Percentiles rank a stretch among this genome's conserved stretches.
These are phyloP conservation scores for Sturnus vulgaris DNA, from an alignment of 2,113 vertebrate species.

Conservation along the genomic window DNA sequence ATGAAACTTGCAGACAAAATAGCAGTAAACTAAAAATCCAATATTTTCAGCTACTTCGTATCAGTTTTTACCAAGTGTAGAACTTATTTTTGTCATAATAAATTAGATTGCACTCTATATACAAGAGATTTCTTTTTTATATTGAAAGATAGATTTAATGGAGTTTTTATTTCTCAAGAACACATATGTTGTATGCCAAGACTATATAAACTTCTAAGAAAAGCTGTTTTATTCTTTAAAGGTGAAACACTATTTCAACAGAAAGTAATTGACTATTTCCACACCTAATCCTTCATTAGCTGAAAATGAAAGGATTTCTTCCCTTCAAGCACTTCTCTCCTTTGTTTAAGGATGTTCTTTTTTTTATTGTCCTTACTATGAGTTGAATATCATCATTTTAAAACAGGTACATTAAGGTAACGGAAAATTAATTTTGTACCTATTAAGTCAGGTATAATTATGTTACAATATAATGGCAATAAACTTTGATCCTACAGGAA, in stretches of 20 bases:
- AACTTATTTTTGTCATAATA: neutral
- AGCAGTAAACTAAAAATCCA: neutral
- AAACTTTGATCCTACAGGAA: neutral
- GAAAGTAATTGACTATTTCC: slow-evolving; percentile 1
- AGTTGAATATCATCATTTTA: neutral
- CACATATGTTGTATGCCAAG: neutral
- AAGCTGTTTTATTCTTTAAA: neutral
- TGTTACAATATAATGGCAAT: neutral
- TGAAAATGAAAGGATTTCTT: slow-evolving; percentile 4
- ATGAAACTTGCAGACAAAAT: neutral
- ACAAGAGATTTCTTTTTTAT: neutral
- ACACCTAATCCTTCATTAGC: neutral
- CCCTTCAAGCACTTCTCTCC: neutral
- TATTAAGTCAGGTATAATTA: neutral
- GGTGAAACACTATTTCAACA: neutral
- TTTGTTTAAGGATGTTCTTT: neutral
- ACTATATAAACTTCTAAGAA: neutral
- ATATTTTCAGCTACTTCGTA: neutral
- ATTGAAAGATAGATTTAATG: neutral
- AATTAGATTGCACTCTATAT: neutral
- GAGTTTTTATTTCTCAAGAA: neutral
- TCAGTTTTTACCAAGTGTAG: neutral
- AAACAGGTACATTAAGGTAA: neutral
- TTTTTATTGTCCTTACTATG: neutral
- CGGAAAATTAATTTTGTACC: neutral